phyloP scores from a whole-genome alignment of 1,140 invertebrate species.

The Drosophila tropicalis region DNA sequence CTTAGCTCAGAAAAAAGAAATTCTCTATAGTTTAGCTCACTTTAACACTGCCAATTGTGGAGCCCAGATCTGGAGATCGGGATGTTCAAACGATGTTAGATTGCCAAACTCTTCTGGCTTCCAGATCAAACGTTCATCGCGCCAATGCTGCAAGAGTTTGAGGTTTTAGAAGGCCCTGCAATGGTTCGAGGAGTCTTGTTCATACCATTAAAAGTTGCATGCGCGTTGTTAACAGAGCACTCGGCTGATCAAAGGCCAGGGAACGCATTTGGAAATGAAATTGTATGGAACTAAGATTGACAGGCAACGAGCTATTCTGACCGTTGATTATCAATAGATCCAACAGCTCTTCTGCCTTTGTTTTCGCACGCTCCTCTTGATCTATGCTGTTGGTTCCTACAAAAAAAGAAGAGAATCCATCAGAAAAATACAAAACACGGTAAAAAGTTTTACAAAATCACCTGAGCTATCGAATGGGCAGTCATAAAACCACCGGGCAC shows the following conservation, averaged over 20 bases:
- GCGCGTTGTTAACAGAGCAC: conserved; percentile 52
- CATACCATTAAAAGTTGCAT: conserved; percentile 60
- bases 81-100: conserved; percentile 40
- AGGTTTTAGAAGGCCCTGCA: neutral
- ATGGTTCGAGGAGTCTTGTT: neutral
- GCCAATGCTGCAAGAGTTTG: conserved; percentile 50
- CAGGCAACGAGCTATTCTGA: conserved; percentile 58
- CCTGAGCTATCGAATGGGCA: conserved; percentile 71
- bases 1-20: no score
- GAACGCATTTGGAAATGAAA: conserved; percentile 68
- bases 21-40: conserved; percentile 24
- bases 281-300: conserved; percentile 53
- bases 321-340: conserved; percentile 37
- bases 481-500: conserved; percentile 77
- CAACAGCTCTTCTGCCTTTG: conserved; percentile 40
- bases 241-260: conserved; percentile 59
- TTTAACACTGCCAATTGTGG: conserved; percentile 65
- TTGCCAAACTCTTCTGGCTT: conserved; percentile 42
- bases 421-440: neutral
- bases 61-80: conserved; percentile 53
- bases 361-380: conserved; percentile 9
- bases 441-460: conserved; percentile 15
- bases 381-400: conserved; percentile 44
- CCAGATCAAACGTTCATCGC: conserved; percentile 59
- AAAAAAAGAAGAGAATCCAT: no score